Evolutionary conservation across 2,888 invertebrate genomes (phyloP).

Genomic region (Scaptomyza cyrtandrae): DNA sequence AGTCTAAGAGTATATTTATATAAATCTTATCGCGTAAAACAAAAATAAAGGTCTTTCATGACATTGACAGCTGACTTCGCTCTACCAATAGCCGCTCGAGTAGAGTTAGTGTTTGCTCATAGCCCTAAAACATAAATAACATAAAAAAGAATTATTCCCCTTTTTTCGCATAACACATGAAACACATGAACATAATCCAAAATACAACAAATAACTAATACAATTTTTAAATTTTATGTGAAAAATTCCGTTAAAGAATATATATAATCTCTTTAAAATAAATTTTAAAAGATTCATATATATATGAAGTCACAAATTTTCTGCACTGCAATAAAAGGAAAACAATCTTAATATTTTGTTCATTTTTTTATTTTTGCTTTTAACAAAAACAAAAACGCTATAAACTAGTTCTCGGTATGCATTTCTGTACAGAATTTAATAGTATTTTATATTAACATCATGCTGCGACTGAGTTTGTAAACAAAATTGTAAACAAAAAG

Average conservation of each 20-base stretch:
- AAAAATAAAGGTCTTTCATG: conserved; percentile 30
- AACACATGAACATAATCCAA: no score
- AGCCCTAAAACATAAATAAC: no score
- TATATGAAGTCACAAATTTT: neutral
- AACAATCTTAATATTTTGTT: conserved; percentile 2
- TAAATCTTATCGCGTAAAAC: conserved; percentile 8
- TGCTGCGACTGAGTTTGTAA: conserved; percentile 55
- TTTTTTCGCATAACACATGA: no score
- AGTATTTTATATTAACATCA: conserved; percentile 49
- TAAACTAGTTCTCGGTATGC: conserved; percentile 58
- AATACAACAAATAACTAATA: conserved; percentile 26
- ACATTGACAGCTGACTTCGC: conserved; percentile 60
- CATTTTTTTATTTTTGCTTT: conserved; percentile 3
- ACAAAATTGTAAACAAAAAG: conserved; percentile 72
- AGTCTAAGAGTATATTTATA: neutral
- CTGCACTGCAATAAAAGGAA: neutral
- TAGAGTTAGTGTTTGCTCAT: conserved; percentile 38
- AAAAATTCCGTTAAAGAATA: no score
- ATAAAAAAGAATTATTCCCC: no score
- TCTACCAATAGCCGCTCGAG: conserved; percentile 37
- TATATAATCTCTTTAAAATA: no score
- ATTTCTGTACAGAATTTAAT: conserved; percentile 63
- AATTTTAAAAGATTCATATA: neutral
- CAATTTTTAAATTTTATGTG: neutral
- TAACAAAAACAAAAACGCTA: conserved; percentile 23